phyloP scores from a whole-genome alignment of 2,113 vertebrate genomes.

The Pionites leucogaster region DNA sequence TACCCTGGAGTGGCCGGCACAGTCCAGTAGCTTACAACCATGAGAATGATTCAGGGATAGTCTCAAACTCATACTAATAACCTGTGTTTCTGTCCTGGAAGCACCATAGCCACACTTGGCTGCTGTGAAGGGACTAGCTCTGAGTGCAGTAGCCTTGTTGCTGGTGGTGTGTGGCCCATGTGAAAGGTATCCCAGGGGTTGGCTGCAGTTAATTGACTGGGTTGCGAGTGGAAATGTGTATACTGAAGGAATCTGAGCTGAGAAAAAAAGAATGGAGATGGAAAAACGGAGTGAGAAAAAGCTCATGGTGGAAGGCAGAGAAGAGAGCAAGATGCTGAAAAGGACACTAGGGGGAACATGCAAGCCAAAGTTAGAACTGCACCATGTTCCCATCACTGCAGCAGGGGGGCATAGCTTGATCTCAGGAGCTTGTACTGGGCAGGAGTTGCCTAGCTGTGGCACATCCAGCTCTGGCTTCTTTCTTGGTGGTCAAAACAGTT shows the following conservation, averaged over 20 bases:
- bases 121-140: background rate
- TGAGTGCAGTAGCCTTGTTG: background rate
- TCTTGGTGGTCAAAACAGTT: background rate
- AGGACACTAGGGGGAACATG: background rate
- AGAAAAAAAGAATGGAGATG: background rate
- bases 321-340: background rate
- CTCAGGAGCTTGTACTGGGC: background rate
- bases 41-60: background rate
- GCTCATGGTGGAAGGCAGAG: background rate
- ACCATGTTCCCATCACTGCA: fast-evolving
- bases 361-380: background rate
- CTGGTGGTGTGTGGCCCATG: background rate
- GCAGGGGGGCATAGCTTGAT: background rate
- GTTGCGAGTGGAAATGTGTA: background rate
- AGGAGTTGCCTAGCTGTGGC: background rate
- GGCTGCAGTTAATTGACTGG: background rate
- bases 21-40: background rate
- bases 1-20: background rate
- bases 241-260: background rate
- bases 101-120: background rate
- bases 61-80: background rate
- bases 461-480: background rate
- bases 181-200: background rate
- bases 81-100: background rate
- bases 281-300: background rate